Base-by-base conservation (phyloP, 1,140 invertebrate genomes). In the Drosophila tristis region DNA sequence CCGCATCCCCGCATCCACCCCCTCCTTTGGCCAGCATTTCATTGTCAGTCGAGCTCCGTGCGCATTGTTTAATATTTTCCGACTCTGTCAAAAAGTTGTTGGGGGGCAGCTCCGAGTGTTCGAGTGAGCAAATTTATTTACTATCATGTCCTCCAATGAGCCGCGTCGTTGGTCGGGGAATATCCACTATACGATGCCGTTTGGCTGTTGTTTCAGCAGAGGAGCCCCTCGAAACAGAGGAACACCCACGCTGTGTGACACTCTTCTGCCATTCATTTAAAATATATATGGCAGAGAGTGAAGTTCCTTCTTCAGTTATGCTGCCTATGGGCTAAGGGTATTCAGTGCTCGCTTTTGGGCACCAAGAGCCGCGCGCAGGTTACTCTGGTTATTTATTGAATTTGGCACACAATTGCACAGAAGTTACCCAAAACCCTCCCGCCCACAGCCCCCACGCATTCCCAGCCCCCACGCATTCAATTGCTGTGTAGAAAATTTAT, bases 31-130 rank as follows among this genome's bases (percentile, higher is more conserved):
- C 55, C 48, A 74, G 61, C 67, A 81, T 82, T 81, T 80, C 78
- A 78, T 81, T 81, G 78, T 81, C 73, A 62, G 57, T 54, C 25
- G 64, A 48, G 55, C 58, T 81, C 50, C 20, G 56, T 75, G 45
- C 58, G 73, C 78, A 67, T 77, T 81, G 73, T 81, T 81, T 81
- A 80, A 81, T 81, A 81, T 77, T 77, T 81, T 81, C 67, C 39
- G 61, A 77, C 73, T 76, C 62, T 79, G 77, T 79, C 65, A 71
- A 76, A 80, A 80, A 78, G 61, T 80, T 74, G 65, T 39, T 31
- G 26, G 7, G 35, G 35, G 35, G 16, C 51, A 15, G 15, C 15
- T 35, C 29, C 25, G n/a, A 23, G 65, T 47, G 44, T 65, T 61
- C 44, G 45, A 58, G 31, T 56, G 65, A 44, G 49, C 51, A 74